phyloP scores from a whole-genome alignment of 2,113 vertebrate species.

The Laticauda colubrina region DNA sequence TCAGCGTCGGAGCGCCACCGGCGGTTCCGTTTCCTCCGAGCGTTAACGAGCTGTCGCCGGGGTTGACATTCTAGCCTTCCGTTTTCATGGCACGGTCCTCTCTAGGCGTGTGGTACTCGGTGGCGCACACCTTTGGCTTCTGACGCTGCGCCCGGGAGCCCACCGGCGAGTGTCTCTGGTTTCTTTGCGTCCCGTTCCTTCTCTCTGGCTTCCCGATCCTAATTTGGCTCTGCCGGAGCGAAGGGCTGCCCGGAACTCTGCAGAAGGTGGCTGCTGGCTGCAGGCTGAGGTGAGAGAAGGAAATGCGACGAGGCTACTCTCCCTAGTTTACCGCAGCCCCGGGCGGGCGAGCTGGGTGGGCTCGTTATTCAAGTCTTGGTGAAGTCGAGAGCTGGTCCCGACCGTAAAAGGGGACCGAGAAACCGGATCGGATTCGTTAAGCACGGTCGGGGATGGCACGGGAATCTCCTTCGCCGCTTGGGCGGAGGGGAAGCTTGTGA shows the following conservation, averaged over 20 bases:
- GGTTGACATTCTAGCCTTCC: slow-evolving; percentile 22
- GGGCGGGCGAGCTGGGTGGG: not conserved
- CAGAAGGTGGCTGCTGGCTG: not conserved
- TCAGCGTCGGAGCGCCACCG: not conserved
- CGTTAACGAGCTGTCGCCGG: accelerated
- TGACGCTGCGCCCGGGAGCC: not conserved
- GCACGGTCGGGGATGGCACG: not conserved
- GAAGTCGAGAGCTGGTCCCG: not conserved
- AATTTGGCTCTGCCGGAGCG: slow-evolving; percentile 54
- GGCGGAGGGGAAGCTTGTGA: not conserved
- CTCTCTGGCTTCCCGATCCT: not conserved
- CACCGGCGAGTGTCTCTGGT: not conserved
- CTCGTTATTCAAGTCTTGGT: not conserved
- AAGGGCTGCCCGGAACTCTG: slow-evolving; percentile 14
- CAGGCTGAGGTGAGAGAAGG: not conserved
- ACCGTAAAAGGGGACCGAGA: not conserved
- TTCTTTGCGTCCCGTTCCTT: not conserved
- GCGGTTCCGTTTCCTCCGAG: slow-evolving; percentile 46
- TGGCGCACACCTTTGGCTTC: slow-evolving; percentile 44
- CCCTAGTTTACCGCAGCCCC: not conserved
- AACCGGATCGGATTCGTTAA: not conserved
- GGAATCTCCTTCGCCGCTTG: not conserved
- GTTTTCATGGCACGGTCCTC: slow-evolving; percentile 52
- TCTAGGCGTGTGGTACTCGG: slow-evolving; percentile 53
- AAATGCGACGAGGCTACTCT: not conserved